Base-by-base conservation (phyloP, 2,888 invertebrate genomes). In the Synergus japonicus region DNA sequence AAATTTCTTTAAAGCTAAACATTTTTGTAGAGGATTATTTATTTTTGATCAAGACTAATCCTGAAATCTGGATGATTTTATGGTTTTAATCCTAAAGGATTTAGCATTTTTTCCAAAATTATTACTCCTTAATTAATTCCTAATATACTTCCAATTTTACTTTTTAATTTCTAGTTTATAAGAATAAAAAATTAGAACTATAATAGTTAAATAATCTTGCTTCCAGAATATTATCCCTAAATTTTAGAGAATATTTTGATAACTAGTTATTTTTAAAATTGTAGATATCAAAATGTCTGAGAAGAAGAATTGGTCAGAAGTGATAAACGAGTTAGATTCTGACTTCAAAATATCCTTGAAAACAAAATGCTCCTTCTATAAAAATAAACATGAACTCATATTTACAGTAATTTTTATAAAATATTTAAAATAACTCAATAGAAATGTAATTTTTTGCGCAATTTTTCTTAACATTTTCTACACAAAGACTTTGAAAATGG, bases 301-400 rank as follows among this genome's bases (percentile, higher is more conserved):
- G 78, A 4, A 79, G 69, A 60, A 77, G 79, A 60, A 54, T 29
- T 73, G 81, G 41, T 81, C 78, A n/a, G 81, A 79, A 22, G 77
- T 84, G 10, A 54, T 76, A 43, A 84, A 83, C n/a, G 79, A 81
- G 66, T 78, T 81, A 44, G 79, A 85, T 22, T 77, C 82, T 8
- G 79, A 69, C 22, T 73, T 90, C 76, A 88, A 87, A 85, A 90
- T 90, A 90, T 90, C 90, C 90, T 90, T 90, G 83, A 15, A 78
- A 73, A 76, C 15, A n/a, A 78, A 37, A 67, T 76, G 37, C 37
- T 5, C 37, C 7, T 5, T 37, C 37, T 37, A 37, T 37, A 37
- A 37, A 7, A 37, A 37, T 37, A 37, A 37, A 37, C 5, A 37
- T 37, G 37, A 37, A 37, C 5, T 37, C 37, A 37, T 37, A 37